phyloP scores from a whole-genome alignment of 2,113 vertebrate species.

The Hystrix brachyura region DNA sequence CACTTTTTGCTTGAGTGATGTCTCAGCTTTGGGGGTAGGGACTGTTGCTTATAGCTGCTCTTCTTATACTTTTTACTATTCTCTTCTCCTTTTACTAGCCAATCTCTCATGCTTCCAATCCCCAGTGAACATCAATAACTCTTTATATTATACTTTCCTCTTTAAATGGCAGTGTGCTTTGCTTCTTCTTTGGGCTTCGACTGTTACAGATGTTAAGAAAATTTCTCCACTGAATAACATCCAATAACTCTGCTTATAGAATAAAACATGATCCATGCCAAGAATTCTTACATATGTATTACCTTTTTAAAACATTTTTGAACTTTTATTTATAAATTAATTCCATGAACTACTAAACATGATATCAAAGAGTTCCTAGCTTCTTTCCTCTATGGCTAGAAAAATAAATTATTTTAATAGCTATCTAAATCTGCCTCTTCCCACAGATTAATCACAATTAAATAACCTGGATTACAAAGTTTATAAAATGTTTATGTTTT shows the following conservation, averaged over 20 bases:
- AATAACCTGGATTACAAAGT: too few species aligned
- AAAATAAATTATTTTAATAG: slow-evolving; percentile 71
- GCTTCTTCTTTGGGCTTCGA: neutral
- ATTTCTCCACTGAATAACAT: neutral
- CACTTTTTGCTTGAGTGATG: neutral
- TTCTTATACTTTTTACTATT: neutral
- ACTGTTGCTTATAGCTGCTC: neutral
- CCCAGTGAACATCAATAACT: neutral
- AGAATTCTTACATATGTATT: neutral
- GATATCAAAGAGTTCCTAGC: slow-evolving; percentile 13
- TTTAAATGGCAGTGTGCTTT: neutral
- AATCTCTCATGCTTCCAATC: neutral
- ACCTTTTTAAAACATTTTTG: neutral
- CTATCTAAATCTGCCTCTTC: slow-evolving; percentile 11
- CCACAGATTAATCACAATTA: too few species aligned
- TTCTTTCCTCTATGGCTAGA: slow-evolving; percentile 40
- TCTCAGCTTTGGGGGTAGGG: neutral
- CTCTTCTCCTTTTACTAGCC: neutral
- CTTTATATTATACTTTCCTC: neutral
- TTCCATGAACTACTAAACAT: slow-evolving; percentile 57
- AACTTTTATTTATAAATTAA: slow-evolving; percentile 64
- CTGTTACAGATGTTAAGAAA: neutral
- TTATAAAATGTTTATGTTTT: too few species aligned
- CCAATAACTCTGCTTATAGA: neutral
- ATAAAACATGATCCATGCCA: neutral